A percentile compares a stretch with the other conserved stretches of the same genome.
These are phyloP conservation scores for Lasiurus borealis DNA, from an alignment of 2,113 vertebrate species.

Conservation along the genomic window DNA sequence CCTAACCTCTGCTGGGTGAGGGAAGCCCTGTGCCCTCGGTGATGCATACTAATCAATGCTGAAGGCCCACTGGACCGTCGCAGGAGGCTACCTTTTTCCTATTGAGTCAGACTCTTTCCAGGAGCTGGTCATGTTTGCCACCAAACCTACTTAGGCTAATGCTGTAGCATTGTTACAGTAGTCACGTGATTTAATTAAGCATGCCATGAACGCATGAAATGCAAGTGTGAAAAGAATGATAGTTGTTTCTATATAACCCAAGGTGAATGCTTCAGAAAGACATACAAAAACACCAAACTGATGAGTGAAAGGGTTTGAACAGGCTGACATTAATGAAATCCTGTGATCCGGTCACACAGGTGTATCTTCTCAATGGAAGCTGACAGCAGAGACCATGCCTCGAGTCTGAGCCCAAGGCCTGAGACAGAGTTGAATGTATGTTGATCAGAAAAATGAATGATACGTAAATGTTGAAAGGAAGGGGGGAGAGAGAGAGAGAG, in stretches of 20 bases:
- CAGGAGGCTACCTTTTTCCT: neutral
- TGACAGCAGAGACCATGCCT: neutral
- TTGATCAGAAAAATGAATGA: neutral
- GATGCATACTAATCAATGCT: too few species aligned
- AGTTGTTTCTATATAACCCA: neutral
- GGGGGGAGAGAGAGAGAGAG: neutral
- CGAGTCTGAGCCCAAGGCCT: neutral
- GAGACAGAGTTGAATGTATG: neutral
- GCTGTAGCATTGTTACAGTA: neutral
- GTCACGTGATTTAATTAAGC: neutral
- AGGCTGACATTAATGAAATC: neutral
- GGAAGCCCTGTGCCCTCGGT: neutral
- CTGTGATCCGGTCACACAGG: neutral
- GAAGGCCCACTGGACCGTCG: rapidly evolving
- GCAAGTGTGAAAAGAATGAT: neutral
- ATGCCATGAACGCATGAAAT: neutral
- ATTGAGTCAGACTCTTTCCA: neutral
- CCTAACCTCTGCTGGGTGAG: too few species aligned
- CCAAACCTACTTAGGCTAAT: neutral
- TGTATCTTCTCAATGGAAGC: neutral
- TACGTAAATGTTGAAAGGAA: neutral
- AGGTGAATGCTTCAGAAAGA: neutral
- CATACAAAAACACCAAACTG: too few species aligned
- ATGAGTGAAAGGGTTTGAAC: rapidly evolving
- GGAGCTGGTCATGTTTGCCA: neutral